phyloP scores from a whole-genome alignment of 2,113 vertebrate genomes.

The Pachypanchax playfairii region DNA sequence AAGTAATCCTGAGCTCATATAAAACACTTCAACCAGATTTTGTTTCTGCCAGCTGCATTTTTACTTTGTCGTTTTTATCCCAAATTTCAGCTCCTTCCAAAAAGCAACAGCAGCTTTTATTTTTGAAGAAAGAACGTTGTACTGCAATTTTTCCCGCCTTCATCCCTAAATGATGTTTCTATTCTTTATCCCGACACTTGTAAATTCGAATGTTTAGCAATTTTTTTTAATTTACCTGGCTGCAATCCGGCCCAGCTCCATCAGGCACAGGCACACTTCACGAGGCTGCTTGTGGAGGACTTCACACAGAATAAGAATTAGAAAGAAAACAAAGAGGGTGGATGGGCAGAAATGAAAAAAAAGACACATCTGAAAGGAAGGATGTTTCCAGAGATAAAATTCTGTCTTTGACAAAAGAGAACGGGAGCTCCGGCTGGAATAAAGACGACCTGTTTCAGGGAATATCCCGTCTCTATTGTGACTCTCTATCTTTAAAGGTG shows the following conservation, averaged over 20 bases:
- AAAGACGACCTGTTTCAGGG: slow-evolving; percentile 23
- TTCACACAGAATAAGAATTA: slow-evolving; percentile 57
- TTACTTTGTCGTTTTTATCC: no score
- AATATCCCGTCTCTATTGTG: slow-evolving; percentile 40
- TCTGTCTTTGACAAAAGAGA: slow-evolving; percentile 29
- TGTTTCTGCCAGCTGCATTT: not conserved
- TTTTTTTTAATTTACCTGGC: slow-evolving; percentile 82
- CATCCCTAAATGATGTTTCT: no score
- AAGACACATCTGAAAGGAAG: slow-evolving; percentile 42
- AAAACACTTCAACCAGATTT: not conserved
- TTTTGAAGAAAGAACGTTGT: no score
- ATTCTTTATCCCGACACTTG: no score
- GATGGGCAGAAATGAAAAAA: not conserved
- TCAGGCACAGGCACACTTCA: slow-evolving; percentile 95
- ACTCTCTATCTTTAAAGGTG: slow-evolving; percentile 51
- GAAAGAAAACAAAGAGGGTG: slow-evolving; percentile 27
- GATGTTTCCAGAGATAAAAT: slow-evolving; percentile 62
- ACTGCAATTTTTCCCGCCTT: no score
- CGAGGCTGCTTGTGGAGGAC: slow-evolving; percentile 96
- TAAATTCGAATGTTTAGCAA: not conserved
- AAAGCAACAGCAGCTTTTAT: no score
- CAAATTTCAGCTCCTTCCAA: no score
- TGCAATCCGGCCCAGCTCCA: slow-evolving; percentile 93
- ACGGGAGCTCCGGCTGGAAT: slow-evolving; percentile 15
- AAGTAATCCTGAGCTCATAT: not conserved